Base-by-base conservation (phyloP, 92 coral and sea anemone genomes). In the Actinernus sp. region DNA sequence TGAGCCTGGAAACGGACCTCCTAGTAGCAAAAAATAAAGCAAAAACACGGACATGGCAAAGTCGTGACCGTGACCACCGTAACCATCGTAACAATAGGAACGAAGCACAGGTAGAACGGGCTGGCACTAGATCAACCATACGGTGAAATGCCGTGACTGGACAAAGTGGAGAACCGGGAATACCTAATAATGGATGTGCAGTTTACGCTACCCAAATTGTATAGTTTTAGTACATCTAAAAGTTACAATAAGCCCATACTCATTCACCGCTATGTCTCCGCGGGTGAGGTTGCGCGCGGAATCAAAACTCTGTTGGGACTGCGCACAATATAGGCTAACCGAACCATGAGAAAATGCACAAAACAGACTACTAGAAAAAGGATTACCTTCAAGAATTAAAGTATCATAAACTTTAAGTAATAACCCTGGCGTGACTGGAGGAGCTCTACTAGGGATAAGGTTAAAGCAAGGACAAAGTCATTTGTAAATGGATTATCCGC, bases 161-260 rank as follows among this genome's bases (percentile, higher is more conserved):
- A 26, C 65, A 69, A 16, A 69, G 41, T 16, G 76, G 65, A 18
- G 55, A 53, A 43, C 61, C 76, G 1, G 65, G 36, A 27, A 69
- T 55, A 13, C 55, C 12, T 7, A 69, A 47, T 3, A 69, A 55
- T n/a, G 76, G 65, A 55, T 69, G 23, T 55, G 65, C 28, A 69
- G 43, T 13, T 19, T 12, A 34, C 76, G 76, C 62, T 69, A 41
- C 0, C 76, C 76, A 41, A 69, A 69, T 34, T 55, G 76, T 39
- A 55, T 55, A 1, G 54, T 68, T 37, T 68, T 68, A 12, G 76
- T 68, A 13, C 53, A 38, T 31, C 55, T 1, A 43, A 68, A 68
- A 11, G 76, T 69, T 4, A 69, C 56, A 5, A 63, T 1, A 4
- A 63, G 40, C 0, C 70, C 71, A 29, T 63, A 43, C 23, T 28